A percentile compares a stretch with the other conserved stretches of the same genome.
Evolutionary conservation across 1,140 invertebrate species (phyloP).

Genomic region (Drosophila insularis): DNA sequence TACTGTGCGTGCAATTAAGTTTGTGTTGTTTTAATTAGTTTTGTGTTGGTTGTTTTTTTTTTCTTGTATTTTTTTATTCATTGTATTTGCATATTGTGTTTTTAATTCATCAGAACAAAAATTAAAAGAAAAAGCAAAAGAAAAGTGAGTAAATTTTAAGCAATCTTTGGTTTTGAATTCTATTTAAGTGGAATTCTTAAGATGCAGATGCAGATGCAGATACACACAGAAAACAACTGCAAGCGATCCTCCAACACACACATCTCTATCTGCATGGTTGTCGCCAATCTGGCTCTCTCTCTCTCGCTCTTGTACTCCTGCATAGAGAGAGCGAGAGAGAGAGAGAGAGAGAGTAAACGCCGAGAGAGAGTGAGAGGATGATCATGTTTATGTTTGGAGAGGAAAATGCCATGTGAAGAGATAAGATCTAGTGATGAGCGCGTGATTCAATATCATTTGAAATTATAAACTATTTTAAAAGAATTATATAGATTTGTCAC

Average conservation of each 20-base stretch:
- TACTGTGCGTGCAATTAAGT: constrained; percentile 44
- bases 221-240: constrained; percentile 11
- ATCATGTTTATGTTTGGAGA: not conserved
- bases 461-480: too few species aligned
- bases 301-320: not conserved
- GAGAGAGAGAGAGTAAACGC: not conserved
- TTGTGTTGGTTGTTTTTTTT: constrained; percentile 34
- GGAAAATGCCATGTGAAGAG: constrained; percentile 18
- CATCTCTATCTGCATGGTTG: not conserved
- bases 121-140: constrained; percentile 23
- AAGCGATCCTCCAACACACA: constrained; percentile 2
- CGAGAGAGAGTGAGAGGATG: not conserved
- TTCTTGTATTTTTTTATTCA: constrained; percentile 46
- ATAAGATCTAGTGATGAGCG: constrained; percentile 2
- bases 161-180: not conserved
- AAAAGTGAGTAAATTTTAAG: constrained; percentile 38
- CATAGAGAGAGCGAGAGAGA: not conserved
- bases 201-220: constrained; percentile 2
- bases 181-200: constrained; percentile 1
- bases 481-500: too few species aligned
- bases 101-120: constrained; percentile 34
- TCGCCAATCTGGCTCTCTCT: constrained; percentile 4
- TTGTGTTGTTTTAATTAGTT: constrained; percentile 64
- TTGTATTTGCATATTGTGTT: constrained; percentile 31
- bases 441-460: not conserved